Evolutionary conservation across 2,888 invertebrate genomes (phyloP).

Genomic region (Synergus laeviventris): DNA sequence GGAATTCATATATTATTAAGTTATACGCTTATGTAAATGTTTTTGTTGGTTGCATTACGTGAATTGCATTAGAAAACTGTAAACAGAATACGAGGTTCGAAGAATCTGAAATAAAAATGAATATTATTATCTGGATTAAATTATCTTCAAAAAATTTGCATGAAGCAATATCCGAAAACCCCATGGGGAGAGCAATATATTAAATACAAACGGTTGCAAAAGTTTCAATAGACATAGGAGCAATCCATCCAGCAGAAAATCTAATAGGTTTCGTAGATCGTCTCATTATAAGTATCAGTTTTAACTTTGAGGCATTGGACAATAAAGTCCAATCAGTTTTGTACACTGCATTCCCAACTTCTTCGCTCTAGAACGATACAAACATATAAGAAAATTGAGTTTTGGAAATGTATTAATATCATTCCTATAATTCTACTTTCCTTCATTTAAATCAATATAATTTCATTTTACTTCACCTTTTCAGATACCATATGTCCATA

Average conservation of each 20-base stretch:
- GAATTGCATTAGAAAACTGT: neutral
- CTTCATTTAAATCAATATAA: neutral
- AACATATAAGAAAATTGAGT: neutral
- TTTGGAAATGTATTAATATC: too few species aligned
- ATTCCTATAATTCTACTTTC: neutral
- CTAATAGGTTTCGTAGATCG: constrained; percentile 58
- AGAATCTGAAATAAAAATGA: neutral
- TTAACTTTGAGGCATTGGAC: constrained; percentile 51
- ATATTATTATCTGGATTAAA: too few species aligned
- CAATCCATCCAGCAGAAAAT: constrained; percentile 59
- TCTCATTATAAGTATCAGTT: constrained; percentile 59
- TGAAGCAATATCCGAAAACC: too few species aligned
- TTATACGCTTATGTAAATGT: too few species aligned
- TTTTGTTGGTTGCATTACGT: too few species aligned
- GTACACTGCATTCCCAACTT: constrained; percentile 58
- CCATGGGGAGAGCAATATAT: too few species aligned
- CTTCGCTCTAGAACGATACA: constrained; percentile 54
- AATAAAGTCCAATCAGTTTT: constrained; percentile 61
- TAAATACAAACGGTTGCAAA: constrained; percentile 59
- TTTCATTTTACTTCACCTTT: neutral
- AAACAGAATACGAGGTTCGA: constrained; percentile 6
- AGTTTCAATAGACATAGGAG: constrained; percentile 61
- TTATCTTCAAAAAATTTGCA: too few species aligned
- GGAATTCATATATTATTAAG: neutral
- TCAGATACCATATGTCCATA: constrained; percentile 6